These are phyloP conservation scores for Drosophila paramelanica DNA, from an alignment of 2,888 invertebrate species.

Conservation along the genomic window DNA sequence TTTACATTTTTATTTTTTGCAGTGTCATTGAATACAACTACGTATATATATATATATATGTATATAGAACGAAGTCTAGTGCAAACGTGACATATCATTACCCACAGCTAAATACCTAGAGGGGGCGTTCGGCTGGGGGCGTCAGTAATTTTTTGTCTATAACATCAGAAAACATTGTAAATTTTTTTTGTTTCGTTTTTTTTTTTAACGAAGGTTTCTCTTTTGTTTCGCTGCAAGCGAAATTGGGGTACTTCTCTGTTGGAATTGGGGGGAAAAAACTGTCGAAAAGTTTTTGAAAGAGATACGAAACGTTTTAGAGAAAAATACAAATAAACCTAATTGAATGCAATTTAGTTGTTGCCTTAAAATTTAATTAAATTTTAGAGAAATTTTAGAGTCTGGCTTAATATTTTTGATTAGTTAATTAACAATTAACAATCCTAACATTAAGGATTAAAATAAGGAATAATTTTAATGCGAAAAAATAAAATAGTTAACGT, in stretches of 20 bases:
- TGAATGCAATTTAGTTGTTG: too few species aligned
- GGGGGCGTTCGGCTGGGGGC: background rate
- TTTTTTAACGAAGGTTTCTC: constrained; percentile 39
- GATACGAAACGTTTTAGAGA: too few species aligned
- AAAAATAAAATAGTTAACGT: too few species aligned
- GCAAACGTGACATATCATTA: constrained; percentile 72
- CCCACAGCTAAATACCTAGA: constrained; percentile 16
- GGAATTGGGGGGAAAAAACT: background rate
- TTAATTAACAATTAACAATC: too few species aligned
- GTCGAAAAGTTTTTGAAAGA: too few species aligned
- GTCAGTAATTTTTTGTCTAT: constrained; percentile 37
- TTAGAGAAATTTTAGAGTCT: background rate
- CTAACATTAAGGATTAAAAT: too few species aligned
- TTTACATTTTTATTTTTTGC: constrained; percentile 25
- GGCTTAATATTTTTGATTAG: too few species aligned
- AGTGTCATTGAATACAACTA: constrained; percentile 66
- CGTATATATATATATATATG: background rate
- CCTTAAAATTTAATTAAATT: background rate
- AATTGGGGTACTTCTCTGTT: constrained; percentile 10
- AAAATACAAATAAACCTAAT: too few species aligned
- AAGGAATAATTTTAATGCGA: too few species aligned
- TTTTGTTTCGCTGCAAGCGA: constrained; percentile 17
- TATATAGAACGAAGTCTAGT: constrained; percentile 45
- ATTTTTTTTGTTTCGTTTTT: constrained; percentile 16
- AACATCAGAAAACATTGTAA: constrained; percentile 59